phyloP scores from a whole-genome alignment of 2,113 vertebrate genomes.

The Pica pica region DNA sequence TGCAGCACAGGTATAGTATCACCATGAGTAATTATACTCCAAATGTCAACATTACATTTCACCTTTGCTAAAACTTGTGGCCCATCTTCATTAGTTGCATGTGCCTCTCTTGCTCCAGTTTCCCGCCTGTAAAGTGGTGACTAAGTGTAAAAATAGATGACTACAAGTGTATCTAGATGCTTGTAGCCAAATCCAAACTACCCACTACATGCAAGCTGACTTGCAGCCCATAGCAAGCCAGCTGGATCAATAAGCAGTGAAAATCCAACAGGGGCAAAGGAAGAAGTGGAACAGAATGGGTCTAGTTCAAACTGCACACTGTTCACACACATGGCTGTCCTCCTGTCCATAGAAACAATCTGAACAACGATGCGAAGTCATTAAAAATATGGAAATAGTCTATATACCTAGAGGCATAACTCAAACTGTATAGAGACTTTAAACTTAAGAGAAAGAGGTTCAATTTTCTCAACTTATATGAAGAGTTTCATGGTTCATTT shows the following conservation, averaged over 20 bases:
- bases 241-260: background rate
- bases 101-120: background rate
- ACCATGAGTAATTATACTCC: background rate
- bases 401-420: background rate
- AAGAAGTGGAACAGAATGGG: background rate
- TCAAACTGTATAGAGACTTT: background rate
- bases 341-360: background rate
- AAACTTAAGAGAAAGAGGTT: background rate
- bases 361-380: background rate
- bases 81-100: background rate
- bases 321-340: background rate
- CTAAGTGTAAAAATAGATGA: background rate
- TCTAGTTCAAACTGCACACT: background rate
- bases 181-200: background rate
- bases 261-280: background rate
- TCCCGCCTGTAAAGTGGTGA: background rate
- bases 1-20: background rate
- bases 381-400: background rate
- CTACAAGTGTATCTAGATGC: background rate
- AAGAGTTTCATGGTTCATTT: background rate
- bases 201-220: background rate
- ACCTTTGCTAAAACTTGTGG: background rate
- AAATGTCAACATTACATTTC: background rate
- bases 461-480: background rate
- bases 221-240: background rate